phyloP scores from a whole-genome alignment of 2,113 vertebrate species.

The Collichthys lucidus region DNA sequence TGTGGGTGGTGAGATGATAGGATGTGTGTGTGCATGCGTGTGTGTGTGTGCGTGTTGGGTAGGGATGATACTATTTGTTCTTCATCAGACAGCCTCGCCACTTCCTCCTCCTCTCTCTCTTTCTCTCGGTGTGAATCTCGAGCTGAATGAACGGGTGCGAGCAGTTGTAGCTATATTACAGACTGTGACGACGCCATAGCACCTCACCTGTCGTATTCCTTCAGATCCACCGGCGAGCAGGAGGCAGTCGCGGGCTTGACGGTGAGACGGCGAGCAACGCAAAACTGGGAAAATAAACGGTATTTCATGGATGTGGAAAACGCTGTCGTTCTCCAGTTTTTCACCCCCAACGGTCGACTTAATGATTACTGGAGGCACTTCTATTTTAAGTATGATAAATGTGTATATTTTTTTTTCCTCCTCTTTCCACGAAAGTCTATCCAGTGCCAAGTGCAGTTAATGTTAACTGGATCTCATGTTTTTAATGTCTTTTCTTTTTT shows the following conservation, averaged over 20 bases:
- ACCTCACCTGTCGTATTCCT: constrained; percentile 38
- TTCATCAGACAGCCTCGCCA: constrained; percentile 37
- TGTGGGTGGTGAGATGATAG: constrained; percentile 35
- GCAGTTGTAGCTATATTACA: constrained; percentile 30
- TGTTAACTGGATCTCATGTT: constrained; percentile 83
- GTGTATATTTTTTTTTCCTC: constrained; percentile 75
- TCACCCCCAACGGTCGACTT: constrained; percentile 48
- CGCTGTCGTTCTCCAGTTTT: constrained; percentile 66
- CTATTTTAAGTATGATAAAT: constrained; percentile 76
- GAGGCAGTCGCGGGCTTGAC: constrained; percentile 51
- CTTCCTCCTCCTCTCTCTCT: constrained; percentile 12
- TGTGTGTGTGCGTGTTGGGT: background rate
- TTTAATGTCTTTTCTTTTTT: constrained; percentile 75
- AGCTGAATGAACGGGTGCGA: constrained; percentile 42
- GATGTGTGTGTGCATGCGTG: background rate
- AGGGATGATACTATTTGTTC: constrained; percentile 56
- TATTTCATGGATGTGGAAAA: constrained; percentile 56
- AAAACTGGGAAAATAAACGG: constrained; percentile 38
- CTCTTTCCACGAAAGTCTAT: constrained; percentile 83
- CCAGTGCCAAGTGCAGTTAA: constrained; percentile 89
- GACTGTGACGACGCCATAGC: background rate
- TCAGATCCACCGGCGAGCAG: constrained; percentile 33
- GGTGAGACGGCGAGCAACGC: constrained; percentile 1
- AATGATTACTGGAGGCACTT: constrained; percentile 74
- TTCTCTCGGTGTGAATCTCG: constrained; percentile 73